These are phyloP conservation scores for Drosophila kepulauana DNA, from an alignment of 1,140 invertebrate genomes.

Conservation along the genomic window DNA sequence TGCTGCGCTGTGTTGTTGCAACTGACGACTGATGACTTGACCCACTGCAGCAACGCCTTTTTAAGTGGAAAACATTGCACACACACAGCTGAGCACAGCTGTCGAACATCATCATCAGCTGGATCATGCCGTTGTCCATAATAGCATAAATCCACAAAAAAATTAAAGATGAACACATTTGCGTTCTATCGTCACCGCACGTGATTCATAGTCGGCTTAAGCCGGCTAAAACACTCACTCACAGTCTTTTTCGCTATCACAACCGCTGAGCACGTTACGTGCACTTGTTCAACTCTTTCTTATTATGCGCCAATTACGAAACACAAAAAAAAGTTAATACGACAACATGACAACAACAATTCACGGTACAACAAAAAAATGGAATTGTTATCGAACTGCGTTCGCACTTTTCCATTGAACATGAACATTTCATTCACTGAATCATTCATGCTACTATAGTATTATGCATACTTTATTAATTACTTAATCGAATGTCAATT, in stretches of 20 bases:
- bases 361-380: too few species aligned
- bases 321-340: conserved; percentile 8
- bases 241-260: conserved; percentile 3
- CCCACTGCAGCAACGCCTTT: conserved; percentile 13
- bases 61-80: neutral
- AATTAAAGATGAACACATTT: neutral
- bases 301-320: conserved; percentile 15
- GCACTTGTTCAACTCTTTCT: conserved; percentile 13
- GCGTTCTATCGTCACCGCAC: conserved; percentile 37
- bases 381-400: too few species aligned
- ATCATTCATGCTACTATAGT: too few species aligned
- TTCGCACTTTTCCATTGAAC: too few species aligned
- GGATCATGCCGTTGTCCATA: neutral
- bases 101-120: neutral
- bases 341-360: neutral
- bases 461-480: too few species aligned
- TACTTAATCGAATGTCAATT: too few species aligned
- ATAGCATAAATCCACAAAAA: neutral
- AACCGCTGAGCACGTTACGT: conserved; percentile 7
- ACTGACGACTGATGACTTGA: conserved; percentile 5
- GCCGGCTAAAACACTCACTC: conserved; percentile 18
- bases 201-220: conserved; percentile 26
- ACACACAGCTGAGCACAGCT: neutral
- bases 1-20: neutral
- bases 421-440: too few species aligned